Conservation (phyloP, 2,113 vertebrate species). For the Dromiciops gliroides region DNA sequence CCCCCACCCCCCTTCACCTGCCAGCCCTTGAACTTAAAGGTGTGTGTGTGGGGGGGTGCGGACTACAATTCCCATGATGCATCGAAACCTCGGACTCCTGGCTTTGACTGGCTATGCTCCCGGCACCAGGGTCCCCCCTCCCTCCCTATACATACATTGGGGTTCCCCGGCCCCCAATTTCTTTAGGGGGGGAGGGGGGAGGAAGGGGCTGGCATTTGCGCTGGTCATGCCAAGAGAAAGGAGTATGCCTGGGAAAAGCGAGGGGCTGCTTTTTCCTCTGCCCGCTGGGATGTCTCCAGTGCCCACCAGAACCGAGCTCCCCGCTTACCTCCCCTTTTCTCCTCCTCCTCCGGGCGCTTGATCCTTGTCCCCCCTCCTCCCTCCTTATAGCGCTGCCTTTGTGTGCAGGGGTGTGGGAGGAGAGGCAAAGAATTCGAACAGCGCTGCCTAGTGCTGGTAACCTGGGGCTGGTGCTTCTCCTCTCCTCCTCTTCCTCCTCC, state of each 20-base stretch:
- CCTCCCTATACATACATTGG: neutral
- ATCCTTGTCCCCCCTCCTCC: neutral
- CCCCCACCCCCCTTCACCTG: neutral
- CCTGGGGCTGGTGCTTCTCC: neutral
- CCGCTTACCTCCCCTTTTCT: neutral
- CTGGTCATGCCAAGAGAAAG: neutral
- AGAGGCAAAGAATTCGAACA: neutral
- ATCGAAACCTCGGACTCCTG: neutral
- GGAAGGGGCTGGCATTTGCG: neutral
- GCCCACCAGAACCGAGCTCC: neutral
- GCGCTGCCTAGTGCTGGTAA: neutral
- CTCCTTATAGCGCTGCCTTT: constrained; percentile 17
- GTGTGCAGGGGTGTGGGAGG: neutral
- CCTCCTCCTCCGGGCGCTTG: neutral
- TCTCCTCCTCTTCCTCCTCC: too few relatives aligned
- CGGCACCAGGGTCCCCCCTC: neutral
- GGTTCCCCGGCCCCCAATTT: neutral
- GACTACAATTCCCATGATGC: neutral
- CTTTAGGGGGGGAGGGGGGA: neutral
- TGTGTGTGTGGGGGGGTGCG: too few relatives aligned
- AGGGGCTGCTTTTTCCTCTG: neutral
- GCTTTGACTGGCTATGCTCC: neutral
- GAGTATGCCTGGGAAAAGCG: neutral
- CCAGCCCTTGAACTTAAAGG: neutral
- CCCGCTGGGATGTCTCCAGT: neutral